Base-by-base conservation (phyloP, 2,113 vertebrate genomes). In the Aleadryas rufinucha region DNA sequence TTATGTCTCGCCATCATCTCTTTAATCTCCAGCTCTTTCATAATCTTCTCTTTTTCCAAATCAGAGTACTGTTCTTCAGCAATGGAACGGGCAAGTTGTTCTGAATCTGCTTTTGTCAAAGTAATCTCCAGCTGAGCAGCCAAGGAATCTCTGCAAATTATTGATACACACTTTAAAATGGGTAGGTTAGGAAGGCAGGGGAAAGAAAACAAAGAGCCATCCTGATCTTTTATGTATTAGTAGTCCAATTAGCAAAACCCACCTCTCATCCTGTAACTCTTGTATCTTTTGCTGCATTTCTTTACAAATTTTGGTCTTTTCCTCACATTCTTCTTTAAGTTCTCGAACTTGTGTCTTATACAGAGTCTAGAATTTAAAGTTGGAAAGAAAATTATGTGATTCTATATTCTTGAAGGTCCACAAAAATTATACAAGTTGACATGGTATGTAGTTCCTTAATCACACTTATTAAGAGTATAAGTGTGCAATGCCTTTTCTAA, bases 1-100 rank as follows among this genome's bases (percentile, higher is more conserved):
- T 99, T 99, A 94, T 99, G 99, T 72, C 99, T 98, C 1, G 99
- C 99, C 99, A 99, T 99, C 99, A 99, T 99, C 97, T 99, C 99
- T 97, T 99, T 99, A 92, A 99, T 99, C 94, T 99, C 99, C 90
- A 99, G 97, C 95, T 99, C 99, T 96, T 99, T 99, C 99, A 99
- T 99, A 88, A 99, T 99, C 97, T 99, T 99, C 97, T 99, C 99
- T 97, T 99, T 99, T 96, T 99, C 99, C 96, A 99, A 97, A 95
- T 99, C 99, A 0, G 99, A 99, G 94, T 99, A 99, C 85, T 99
- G 99, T 28, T 99, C 99, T 96, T 99, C 99, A 47, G 99, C 99
- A 93, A 99, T 99, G 84, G 99, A 99, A 80, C 99, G 99, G 13
- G 99, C 99, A 96, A 99, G 97, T 93, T 99, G 99, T 95, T 99